A percentile compares a stretch with the other conserved stretches of the same genome.
Evolutionary conservation across 2,113 vertebrate species (phyloP).

Genomic region (Chelonoidis abingdonii): DNA sequence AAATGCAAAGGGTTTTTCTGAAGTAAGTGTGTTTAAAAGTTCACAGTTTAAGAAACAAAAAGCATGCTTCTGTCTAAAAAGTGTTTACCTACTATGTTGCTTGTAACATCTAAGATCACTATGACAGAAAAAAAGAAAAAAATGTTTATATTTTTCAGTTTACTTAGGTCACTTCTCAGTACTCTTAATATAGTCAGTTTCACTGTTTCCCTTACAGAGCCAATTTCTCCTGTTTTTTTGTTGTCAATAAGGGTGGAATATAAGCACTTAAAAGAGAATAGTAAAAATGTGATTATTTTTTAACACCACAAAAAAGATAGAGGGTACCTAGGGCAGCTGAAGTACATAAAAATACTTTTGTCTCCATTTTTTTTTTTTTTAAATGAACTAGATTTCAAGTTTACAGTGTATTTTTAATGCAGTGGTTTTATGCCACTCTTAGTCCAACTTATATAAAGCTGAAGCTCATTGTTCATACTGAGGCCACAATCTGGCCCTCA

Average conservation of each 20-base stretch:
- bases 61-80: not conserved
- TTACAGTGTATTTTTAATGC: not conserved
- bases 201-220: not conserved
- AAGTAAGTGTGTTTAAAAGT: accelerated
- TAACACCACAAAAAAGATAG: not conserved
- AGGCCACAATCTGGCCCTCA: not conserved
- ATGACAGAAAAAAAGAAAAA: not conserved
- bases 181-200: not conserved
- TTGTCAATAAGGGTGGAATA: not conserved
- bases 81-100: not conserved
- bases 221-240: not conserved
- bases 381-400: not conserved
- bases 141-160: not conserved
- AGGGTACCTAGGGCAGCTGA: not conserved
- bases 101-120: not conserved
- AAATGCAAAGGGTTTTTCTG: not conserved
- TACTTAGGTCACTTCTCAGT: not conserved
- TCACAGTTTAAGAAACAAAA: not conserved
- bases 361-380: not conserved
- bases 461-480: not conserved
- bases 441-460: not conserved
- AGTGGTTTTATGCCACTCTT: not conserved
- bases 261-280: not conserved
- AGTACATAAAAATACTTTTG: not conserved
- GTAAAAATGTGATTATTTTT: not conserved